These are phyloP conservation scores for Cerastoderma edule DNA, from an alignment of 2,888 invertebrate species.

Conservation along the genomic window DNA sequence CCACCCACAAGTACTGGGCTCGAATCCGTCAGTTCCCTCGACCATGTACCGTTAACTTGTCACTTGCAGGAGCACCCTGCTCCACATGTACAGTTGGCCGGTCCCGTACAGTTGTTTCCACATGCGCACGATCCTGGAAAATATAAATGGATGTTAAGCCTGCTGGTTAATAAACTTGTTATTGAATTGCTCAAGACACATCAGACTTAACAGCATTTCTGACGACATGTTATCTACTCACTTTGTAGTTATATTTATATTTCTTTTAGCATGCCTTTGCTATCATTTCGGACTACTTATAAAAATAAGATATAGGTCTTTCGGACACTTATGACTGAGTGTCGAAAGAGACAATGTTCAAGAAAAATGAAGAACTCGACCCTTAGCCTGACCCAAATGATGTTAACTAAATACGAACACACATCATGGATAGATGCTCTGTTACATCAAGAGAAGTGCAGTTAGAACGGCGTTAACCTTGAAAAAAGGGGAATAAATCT, in stretches of 20 bases:
- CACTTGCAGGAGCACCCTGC: constrained; percentile 7
- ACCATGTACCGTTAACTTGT: constrained; percentile 15
- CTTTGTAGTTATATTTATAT: background rate
- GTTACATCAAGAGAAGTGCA: too few relatives aligned
- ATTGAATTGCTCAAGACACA: background rate
- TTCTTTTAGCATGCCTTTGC: background rate
- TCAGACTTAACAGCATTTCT: too few relatives aligned
- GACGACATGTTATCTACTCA: too few relatives aligned
- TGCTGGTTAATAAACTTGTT: background rate
- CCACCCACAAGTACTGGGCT: background rate
- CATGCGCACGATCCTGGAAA: background rate
- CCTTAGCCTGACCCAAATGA: too few relatives aligned
- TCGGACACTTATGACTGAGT: too few relatives aligned
- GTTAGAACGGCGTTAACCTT: too few relatives aligned
- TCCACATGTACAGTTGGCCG: background rate
- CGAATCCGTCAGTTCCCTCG: background rate
- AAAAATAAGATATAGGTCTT: background rate
- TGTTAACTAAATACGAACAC: too few relatives aligned
- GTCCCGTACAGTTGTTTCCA: background rate
- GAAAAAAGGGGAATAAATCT: too few relatives aligned
- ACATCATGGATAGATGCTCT: too few relatives aligned
- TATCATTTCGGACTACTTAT: background rate
- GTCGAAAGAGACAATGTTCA: too few relatives aligned
- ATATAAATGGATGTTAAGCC: background rate
- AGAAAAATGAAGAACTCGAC: too few relatives aligned